Conservation (phyloP, 2,888 invertebrate genomes). For the Dasypolia templi region DNA sequence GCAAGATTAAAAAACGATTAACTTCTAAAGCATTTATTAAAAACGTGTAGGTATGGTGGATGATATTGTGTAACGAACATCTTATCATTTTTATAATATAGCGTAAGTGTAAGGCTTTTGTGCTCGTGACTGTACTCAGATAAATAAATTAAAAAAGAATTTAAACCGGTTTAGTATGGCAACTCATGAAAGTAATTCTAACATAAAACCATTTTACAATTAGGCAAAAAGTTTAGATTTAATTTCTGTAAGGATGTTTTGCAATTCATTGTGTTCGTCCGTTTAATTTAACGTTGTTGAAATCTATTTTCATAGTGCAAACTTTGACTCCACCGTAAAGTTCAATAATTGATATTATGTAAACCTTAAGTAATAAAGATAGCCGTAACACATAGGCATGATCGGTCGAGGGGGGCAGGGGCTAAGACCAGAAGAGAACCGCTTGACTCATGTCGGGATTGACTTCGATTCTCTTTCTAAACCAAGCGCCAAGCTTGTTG, state of each 20-base stretch:
- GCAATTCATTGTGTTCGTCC: not conserved
- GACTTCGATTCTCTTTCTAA: no score
- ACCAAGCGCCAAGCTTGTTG: no score
- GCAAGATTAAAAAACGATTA: not conserved
- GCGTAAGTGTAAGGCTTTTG: not conserved
- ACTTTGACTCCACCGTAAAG: constrained; percentile 26
- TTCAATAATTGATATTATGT: constrained; percentile 27
- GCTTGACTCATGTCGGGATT: no score
- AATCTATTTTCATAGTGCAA: constrained; percentile 7
- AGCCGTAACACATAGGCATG: constrained; percentile 18
- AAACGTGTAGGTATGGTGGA: no score
- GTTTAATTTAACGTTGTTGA: not conserved
- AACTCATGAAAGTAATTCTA: not conserved
- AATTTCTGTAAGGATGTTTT: not conserved
- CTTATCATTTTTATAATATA: not conserved
- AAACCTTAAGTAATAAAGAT: constrained; percentile 27
- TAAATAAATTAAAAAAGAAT: not conserved
- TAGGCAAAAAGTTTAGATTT: not conserved
- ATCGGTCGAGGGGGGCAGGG: no score
- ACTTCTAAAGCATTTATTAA: no score
- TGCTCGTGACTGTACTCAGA: not conserved
- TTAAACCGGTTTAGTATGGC: not conserved
- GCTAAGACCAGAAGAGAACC: no score
- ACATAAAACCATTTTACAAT: no score
- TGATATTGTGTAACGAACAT: no score